These are phyloP conservation scores for Drosophila trapezifrons DNA, from an alignment of 1,140 invertebrate genomes.

Conservation along the genomic window DNA sequence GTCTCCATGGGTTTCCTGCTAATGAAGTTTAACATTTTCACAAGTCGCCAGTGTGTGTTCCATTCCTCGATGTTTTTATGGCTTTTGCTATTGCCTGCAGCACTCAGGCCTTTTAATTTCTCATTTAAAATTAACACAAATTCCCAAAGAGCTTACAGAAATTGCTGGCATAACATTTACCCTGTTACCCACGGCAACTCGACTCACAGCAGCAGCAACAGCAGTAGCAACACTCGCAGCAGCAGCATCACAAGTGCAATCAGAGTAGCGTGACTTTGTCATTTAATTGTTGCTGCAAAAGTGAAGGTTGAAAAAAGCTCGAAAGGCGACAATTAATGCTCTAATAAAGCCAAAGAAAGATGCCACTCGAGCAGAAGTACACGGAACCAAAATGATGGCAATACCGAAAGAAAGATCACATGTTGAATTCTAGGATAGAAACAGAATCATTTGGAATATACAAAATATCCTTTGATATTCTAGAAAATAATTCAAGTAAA, in stretches of 20 bases:
- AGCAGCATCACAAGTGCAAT: slow-evolving; percentile 54
- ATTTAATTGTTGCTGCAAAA: slow-evolving; percentile 66
- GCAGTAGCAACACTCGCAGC: slow-evolving; percentile 26
- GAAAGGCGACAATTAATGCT: slow-evolving; percentile 79
- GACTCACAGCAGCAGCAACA: slow-evolving; percentile 16
- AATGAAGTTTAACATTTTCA: slow-evolving; percentile 9
- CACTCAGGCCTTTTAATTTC: slow-evolving; percentile 38
- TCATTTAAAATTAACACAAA: slow-evolving; percentile 48
- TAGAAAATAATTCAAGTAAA: too few relatives aligned
- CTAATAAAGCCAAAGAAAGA: slow-evolving; percentile 79
- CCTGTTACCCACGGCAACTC: slow-evolving; percentile 33
- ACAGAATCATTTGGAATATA: too few relatives aligned
- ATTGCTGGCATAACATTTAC: slow-evolving; percentile 37
- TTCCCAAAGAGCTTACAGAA: slow-evolving; percentile 19
- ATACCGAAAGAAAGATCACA: too few relatives aligned
- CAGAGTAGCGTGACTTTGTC: slow-evolving; percentile 74
- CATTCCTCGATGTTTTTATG: slow-evolving; percentile 7
- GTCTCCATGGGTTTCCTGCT: too few relatives aligned
- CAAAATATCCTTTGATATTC: too few relatives aligned
- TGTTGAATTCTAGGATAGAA: too few relatives aligned
- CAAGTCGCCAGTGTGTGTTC: slow-evolving; percentile 25
- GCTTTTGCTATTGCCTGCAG: slow-evolving; percentile 5
- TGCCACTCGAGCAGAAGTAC: slow-evolving; percentile 27
- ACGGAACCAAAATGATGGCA: not conserved
- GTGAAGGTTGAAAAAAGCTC: slow-evolving; percentile 77